Evolutionary conservation across 1,140 invertebrate genomes (phyloP), one percentile per base, ranked within the genome.

Genomic region (Zaprionus taronus): DNA sequence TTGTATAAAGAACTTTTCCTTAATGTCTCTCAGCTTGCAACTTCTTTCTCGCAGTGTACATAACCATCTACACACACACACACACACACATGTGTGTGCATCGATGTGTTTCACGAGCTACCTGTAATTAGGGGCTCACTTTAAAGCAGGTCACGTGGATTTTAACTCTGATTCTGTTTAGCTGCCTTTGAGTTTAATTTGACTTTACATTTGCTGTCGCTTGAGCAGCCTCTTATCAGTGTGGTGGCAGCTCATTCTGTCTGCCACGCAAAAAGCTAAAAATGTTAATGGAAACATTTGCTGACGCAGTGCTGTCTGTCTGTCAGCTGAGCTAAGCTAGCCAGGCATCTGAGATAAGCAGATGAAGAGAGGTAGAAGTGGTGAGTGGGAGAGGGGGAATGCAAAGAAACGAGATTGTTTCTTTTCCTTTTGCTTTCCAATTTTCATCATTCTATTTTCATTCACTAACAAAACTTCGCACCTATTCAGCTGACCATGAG

Each of bases 121-220:
- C 44, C 17, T 12, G 38, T 75, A 64, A 70, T 58, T 75, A 17
- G 22, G 58, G 20, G n/a, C 26, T 31, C 41, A 47, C 7, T 31
- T 24, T 26, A 53, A 86, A 80, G 55, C 83, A 86, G 83, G 80
- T 83, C 84, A 89, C 80, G 80, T 83, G 84, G 41, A 72, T 87
- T 87, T 83, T 63, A 69, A 73, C 67, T 68, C 79, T 83, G 80
- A 69, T 62, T 75, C 51, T 36, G 17, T 53, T 24, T 49, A 26
- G 28, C 38, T 66, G 49, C 44, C 34, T 41, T 64, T 53, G 58
- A 38, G 44, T 41, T 36, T 14, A n/a, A 24, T 28, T 60, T 31
- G 14, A 3, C 31, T 20, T 12, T 64, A 2, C 61, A 22, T 24
- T 31, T 72, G 2, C 26, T 51, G 44, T 22, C 57, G 56, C 60